Percentiles rank a stretch among this genome's conserved stretches.
Evolutionary conservation across 2,113 vertebrate genomes (phyloP).

Genomic region (Labeo rohita): DNA sequence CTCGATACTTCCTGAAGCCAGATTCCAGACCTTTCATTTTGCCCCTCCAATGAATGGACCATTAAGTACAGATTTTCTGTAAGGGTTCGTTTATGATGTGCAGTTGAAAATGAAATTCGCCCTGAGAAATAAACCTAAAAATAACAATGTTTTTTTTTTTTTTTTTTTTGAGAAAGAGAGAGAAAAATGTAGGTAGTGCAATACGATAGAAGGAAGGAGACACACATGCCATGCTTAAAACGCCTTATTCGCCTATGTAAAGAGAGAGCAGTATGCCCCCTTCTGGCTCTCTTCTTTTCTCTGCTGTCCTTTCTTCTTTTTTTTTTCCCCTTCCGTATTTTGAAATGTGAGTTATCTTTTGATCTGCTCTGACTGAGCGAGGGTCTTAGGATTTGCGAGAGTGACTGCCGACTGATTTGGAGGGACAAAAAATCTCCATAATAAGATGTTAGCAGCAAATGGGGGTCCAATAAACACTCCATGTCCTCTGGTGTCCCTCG

Average conservation of each 20-base stretch:
- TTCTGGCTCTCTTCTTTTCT: conserved; percentile 81
- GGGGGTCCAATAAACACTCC: conserved; percentile 63
- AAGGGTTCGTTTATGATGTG: neutral
- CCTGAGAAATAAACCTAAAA: neutral
- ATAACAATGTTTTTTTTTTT: conserved; percentile 32
- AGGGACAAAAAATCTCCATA: conserved; percentile 71
- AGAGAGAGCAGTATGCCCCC: conserved; percentile 82
- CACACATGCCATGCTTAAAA: conserved; percentile 73
- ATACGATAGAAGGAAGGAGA: conserved; percentile 57
- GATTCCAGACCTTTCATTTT: conserved; percentile 66
- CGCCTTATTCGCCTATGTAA: conserved; percentile 75
- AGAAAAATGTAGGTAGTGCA: conserved; percentile 50
- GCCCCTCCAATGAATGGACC: conserved; percentile 57
- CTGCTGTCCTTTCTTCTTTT: conserved; percentile 70
- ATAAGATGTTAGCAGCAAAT: conserved; percentile 78
- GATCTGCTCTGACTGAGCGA: conserved; percentile 71
- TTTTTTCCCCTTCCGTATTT: conserved; percentile 64
- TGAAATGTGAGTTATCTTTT: conserved; percentile 80
- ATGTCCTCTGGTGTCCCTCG: conserved; percentile 69
- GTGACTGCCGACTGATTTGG: conserved; percentile 71
- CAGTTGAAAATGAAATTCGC: neutral
- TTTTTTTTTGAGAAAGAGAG: conserved; percentile 6
- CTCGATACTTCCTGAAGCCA: conserved; percentile 73
- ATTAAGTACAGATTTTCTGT: conserved; percentile 65
- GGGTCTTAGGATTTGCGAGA: conserved; percentile 73